Base-by-base conservation (phyloP, 2,888 invertebrate species). In the Steinernema hermaphroditum region DNA sequence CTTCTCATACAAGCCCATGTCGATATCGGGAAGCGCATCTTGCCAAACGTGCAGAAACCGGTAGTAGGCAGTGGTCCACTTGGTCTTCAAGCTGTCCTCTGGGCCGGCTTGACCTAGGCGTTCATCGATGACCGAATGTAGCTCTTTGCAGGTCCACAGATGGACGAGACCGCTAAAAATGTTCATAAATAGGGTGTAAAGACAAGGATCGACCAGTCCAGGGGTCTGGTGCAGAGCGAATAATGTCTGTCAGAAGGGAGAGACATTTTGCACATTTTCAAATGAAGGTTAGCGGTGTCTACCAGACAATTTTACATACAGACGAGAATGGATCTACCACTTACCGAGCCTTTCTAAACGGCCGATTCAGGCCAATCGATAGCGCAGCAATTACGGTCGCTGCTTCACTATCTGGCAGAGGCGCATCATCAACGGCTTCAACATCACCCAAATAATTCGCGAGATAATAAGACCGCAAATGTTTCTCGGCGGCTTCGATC, bases 391-490 rank as follows among this genome's bases (percentile, higher is more conserved):
- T 16, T 9, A 32, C 16, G 22, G 6, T 54, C 1, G 54, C 54
- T 27, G 19, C 29, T 1, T 62, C 62, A 29, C 16, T 16, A 2
- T 62, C 62, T 9, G 62, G 62, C 1, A 62, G 2, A 29, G 29
- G 29, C 1, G 32, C 2, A 29, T 62, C 62, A 16, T 2, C n/a
- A n/a, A 29, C 62, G 4, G 62, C 62, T 1, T 62, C 62, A 12
- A 62, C 32, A 62, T 62, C 62, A 29, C 62, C 62, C 16, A 62
- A 32, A n/a, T 62, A 62, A 19, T 62, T 62, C 32, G 62, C 62
- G 16, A 62, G 27, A 32, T 62, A 62, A 32, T 62, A 62, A 27
- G 32, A 62, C 4, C 34, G 29, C 27, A 29, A 24, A 19, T 62
- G 62, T 14, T 24, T 19, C 19, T 62, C 62, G 1, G 62, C 62